Percentiles rank a stretch among this genome's conserved stretches.
Conservation (phyloP, 2,797 vertebrate genomes). For the Pteropus rufus region DNA sequence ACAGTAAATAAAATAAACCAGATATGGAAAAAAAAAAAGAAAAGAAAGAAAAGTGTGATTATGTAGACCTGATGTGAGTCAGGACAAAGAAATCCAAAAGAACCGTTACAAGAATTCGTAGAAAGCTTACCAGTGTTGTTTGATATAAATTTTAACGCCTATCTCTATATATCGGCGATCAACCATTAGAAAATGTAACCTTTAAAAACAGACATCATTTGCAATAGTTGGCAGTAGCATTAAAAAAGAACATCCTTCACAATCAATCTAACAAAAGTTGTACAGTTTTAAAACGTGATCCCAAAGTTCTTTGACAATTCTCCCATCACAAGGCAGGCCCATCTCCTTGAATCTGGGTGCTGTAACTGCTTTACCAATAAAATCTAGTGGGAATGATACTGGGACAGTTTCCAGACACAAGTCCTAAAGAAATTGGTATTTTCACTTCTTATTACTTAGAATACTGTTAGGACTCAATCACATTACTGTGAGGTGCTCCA, state of each 20-base stretch:
- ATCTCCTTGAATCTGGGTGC: background rate
- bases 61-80: background rate
- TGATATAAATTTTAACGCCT: background rate
- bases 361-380: background rate
- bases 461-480: background rate
- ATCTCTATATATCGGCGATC: background rate
- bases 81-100: constrained; percentile 9
- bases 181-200: background rate
- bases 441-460: background rate
- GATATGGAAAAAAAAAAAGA: background rate
- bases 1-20: background rate
- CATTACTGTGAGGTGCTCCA: background rate
- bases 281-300: background rate
- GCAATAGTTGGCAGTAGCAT: background rate
- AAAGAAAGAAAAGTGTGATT: background rate
- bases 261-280: background rate
- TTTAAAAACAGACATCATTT: background rate
- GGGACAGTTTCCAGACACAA: background rate
- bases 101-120: background rate
- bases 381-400: background rate
- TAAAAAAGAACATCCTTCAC: background rate
- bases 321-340: background rate
- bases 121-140: background rate
- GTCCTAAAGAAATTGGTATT: background rate
- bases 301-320: background rate